A percentile compares a stretch with the other conserved stretches of the same genome.
These are phyloP conservation scores for Limosa lapponica DNA, from an alignment of 2,797 vertebrate species.

Conservation along the genomic window DNA sequence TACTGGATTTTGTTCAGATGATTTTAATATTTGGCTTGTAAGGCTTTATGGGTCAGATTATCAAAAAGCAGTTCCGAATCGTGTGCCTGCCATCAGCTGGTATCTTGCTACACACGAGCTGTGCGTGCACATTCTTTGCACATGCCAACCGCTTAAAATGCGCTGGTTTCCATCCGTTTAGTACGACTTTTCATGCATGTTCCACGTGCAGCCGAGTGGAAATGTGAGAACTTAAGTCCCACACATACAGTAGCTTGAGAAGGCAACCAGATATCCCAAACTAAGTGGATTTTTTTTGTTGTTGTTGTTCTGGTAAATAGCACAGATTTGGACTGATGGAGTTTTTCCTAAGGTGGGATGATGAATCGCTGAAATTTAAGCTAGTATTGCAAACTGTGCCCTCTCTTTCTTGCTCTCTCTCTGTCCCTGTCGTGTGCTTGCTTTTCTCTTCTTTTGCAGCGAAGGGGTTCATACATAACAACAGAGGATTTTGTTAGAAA, in stretches of 20 bases:
- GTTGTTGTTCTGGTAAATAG: background rate
- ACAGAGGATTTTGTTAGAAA: conserved; percentile 48
- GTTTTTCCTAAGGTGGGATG: background rate
- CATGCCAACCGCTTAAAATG: background rate
- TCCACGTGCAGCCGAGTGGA: background rate
- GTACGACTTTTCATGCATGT: background rate
- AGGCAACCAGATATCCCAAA: background rate
- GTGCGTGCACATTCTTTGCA: background rate
- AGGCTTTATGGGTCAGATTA: background rate
- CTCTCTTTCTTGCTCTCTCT: background rate
- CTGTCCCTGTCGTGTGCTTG: background rate
- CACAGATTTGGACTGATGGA: background rate
- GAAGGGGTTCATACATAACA: conserved; percentile 20
- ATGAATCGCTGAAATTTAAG: background rate
- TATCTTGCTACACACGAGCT: background rate
- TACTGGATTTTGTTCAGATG: background rate
- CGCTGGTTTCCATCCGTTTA: background rate
- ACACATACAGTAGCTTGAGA: background rate
- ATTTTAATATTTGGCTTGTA: background rate
- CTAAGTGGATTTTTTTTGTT: background rate
- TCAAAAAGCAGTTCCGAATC: background rate
- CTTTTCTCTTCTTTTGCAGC: conserved; percentile 24
- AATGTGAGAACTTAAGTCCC: background rate
- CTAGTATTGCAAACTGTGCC: accelerated
- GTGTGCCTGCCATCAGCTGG: background rate